Conservation (phyloP, 2,888 invertebrate genomes). For the Coelopa pilipes region DNA sequence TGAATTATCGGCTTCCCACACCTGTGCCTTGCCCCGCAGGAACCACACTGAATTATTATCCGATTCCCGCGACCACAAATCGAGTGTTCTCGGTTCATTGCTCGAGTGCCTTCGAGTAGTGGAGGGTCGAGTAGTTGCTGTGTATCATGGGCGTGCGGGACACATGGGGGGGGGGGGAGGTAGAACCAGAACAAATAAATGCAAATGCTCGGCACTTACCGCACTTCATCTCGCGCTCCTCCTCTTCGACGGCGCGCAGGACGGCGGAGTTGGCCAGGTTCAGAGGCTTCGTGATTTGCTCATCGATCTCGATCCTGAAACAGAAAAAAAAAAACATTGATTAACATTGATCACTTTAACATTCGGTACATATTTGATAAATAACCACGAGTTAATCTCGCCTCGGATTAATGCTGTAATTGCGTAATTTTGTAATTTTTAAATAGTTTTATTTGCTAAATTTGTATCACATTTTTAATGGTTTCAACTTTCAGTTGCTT, state of each 20-base stretch:
- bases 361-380: neutral
- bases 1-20: no score
- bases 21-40: no score
- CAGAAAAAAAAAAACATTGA: neutral
- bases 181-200: neutral
- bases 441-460: neutral
- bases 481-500: no score
- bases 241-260: conserved; percentile 85
- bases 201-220: conserved; percentile 66
- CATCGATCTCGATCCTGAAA: conserved; percentile 81
- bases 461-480: neutral
- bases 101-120: no score
- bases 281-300: conserved; percentile 75
- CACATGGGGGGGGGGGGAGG: no score
- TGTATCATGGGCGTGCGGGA: no score
- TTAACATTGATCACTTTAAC: neutral
- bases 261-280: conserved; percentile 89
- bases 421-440: neutral
- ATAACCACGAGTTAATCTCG: neutral
- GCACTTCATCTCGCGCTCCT: conserved; percentile 77
- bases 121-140: no score
- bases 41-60: no score
- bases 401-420: neutral
- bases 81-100: no score
- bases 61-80: no score